Conservation (phyloP, 2,888 invertebrate species). For the Spialia ferax region DNA sequence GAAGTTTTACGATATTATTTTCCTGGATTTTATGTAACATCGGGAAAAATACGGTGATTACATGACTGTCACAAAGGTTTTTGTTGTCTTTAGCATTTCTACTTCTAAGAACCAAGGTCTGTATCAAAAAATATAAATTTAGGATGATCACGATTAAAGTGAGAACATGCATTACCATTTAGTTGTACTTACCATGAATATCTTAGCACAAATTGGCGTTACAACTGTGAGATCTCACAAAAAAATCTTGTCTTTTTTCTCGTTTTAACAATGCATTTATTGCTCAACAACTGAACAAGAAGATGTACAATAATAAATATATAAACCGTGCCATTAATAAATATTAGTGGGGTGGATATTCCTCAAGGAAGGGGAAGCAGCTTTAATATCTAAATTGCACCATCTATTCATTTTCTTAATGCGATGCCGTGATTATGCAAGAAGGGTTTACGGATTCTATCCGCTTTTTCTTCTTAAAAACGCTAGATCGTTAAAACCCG, state of each 20-base stretch:
- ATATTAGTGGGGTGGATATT: background rate
- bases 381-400: slow-evolving; percentile 25
- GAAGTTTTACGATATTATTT: slow-evolving; percentile 37
- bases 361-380: slow-evolving; percentile 7
- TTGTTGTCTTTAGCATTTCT: too few relatives aligned
- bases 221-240: too few relatives aligned
- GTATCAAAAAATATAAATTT: too few relatives aligned
- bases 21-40: background rate
- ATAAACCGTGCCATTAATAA: background rate
- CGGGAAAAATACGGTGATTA: background rate
- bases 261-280: too few relatives aligned
- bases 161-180: too few relatives aligned
- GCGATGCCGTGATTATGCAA: slow-evolving; percentile 29
- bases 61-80: background rate
- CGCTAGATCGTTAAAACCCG: slow-evolving; percentile 9
- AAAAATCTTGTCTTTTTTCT: too few relatives aligned
- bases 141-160: too few relatives aligned
- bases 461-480: slow-evolving; percentile 27
- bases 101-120: background rate
- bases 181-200: too few relatives aligned
- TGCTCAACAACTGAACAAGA: too few relatives aligned
- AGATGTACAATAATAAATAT: too few relatives aligned
- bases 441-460: slow-evolving; percentile 23
- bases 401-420: slow-evolving; percentile 34
- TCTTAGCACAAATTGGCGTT: too few relatives aligned